phyloP scores from a whole-genome alignment of 2,797 vertebrate species.

The Mormyrus hasselquistii region DNA sequence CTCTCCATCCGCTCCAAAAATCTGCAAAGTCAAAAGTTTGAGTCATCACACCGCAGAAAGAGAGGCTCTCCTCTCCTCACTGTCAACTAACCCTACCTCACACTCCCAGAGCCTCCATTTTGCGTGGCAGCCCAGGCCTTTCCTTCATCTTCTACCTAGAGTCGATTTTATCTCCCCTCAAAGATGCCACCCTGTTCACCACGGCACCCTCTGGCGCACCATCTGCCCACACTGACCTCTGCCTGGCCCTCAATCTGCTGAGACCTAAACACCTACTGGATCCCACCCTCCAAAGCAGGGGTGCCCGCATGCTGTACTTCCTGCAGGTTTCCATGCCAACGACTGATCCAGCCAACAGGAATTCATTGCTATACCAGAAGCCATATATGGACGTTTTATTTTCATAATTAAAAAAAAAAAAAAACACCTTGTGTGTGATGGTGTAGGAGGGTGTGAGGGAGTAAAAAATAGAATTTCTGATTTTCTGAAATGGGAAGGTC shows the following conservation, averaged over 20 bases:
- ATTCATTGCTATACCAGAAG: background rate
- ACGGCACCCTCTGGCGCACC: background rate
- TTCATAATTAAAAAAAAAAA: background rate
- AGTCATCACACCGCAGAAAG: background rate
- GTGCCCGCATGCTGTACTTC: background rate
- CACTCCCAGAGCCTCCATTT: background rate
- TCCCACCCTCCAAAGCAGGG: background rate
- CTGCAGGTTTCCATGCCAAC: conserved; percentile 1
- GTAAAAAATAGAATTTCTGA: background rate
- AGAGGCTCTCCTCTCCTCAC: background rate
- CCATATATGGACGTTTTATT: background rate
- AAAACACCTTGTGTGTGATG: background rate
- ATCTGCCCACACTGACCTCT: background rate
- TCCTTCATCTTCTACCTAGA: background rate
- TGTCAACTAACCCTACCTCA: background rate
- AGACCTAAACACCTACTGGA: background rate
- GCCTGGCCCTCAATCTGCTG: background rate
- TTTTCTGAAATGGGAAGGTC: background rate
- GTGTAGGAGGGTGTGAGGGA: background rate
- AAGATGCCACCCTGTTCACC: background rate
- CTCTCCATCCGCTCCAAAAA: conserved; percentile 76
- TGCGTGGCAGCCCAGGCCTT: background rate
- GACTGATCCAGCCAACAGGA: background rate
- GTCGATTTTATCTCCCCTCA: background rate
- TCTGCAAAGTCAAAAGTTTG: conserved; percentile 45